These are phyloP conservation scores for Poecile atricapillus DNA, from an alignment of 2,113 vertebrate genomes.

Conservation along the genomic window DNA sequence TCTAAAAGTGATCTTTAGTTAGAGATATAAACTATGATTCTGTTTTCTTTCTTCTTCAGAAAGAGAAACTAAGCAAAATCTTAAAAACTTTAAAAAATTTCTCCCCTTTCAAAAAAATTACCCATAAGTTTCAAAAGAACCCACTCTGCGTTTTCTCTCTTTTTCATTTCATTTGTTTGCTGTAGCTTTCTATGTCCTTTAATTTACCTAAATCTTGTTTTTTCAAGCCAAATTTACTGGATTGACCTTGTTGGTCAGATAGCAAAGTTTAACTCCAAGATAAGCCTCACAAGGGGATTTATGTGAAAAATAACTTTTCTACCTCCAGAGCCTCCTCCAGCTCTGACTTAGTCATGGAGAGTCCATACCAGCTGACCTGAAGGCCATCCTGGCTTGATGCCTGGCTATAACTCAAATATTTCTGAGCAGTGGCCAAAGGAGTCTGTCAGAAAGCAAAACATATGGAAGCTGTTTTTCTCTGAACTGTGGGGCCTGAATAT, in stretches of 20 bases:
- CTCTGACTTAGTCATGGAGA: background rate
- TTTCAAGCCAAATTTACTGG: background rate
- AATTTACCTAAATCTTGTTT: background rate
- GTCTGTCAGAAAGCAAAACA: conserved; percentile 8
- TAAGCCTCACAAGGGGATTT: background rate
- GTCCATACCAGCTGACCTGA: background rate
- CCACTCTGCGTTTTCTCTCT: background rate
- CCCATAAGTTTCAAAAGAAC: background rate
- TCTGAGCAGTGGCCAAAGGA: conserved; percentile 19
- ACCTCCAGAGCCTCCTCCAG: background rate
- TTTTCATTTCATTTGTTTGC: background rate
- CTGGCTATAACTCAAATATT: background rate
- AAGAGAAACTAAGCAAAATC: background rate
- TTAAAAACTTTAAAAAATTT: background rate
- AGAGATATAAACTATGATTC: background rate
- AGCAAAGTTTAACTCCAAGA: background rate
- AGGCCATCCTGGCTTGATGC: background rate
- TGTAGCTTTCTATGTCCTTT: background rate
- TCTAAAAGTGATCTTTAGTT: background rate
- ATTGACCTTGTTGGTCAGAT: conserved; percentile 16
- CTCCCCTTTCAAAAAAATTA: background rate
- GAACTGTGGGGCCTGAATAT: background rate
- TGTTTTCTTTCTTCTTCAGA: background rate
- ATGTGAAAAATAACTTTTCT: background rate
- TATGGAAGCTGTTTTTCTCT: background rate